phyloP scores from a whole-genome alignment of 2,888 invertebrate genomes.

The Torymus aiolomorphi region DNA sequence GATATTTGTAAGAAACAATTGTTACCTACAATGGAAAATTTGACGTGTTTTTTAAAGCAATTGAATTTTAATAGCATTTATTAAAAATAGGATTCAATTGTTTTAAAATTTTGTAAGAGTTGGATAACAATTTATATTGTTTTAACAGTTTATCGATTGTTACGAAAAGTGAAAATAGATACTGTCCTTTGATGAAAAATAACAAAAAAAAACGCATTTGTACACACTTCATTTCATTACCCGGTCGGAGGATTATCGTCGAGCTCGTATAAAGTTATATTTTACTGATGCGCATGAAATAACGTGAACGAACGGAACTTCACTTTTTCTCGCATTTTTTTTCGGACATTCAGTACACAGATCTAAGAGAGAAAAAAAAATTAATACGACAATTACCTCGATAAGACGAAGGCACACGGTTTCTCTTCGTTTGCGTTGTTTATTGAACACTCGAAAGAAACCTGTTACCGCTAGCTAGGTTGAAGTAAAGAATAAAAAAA shows the following conservation, averaged over 20 bases:
- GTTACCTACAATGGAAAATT: slow-evolving; percentile 23
- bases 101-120: slow-evolving; percentile 21
- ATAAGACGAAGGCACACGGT: slow-evolving; percentile 19
- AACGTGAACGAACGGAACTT: slow-evolving; percentile 35
- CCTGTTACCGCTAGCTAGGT: slow-evolving; percentile 47
- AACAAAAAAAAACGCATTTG: neutral
- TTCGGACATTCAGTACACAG: slow-evolving; percentile 8
- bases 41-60: slow-evolving; percentile 35
- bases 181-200: slow-evolving; percentile 13
- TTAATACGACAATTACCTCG: slow-evolving; percentile 25
- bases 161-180: slow-evolving; percentile 5
- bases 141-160: slow-evolving; percentile 46
- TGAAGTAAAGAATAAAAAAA: slow-evolving; percentile 28
- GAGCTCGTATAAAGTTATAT: slow-evolving; percentile 48
- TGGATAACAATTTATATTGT: slow-evolving; percentile 34
- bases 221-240: slow-evolving; percentile 8
- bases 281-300: slow-evolving; percentile 37
- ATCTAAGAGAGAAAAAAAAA: slow-evolving; percentile 14
- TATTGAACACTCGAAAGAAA: slow-evolving; percentile 34
- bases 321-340: slow-evolving; percentile 33
- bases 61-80: slow-evolving; percentile 30
- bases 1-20: slow-evolving; percentile 39
- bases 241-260: slow-evolving; percentile 22
- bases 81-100: slow-evolving; percentile 19
- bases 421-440: slow-evolving; percentile 38